Evolutionary conservation across 2,113 vertebrate genomes (phyloP), one percentile per base, ranked within the genome.

Genomic region (Sapayoa aenigma): DNA sequence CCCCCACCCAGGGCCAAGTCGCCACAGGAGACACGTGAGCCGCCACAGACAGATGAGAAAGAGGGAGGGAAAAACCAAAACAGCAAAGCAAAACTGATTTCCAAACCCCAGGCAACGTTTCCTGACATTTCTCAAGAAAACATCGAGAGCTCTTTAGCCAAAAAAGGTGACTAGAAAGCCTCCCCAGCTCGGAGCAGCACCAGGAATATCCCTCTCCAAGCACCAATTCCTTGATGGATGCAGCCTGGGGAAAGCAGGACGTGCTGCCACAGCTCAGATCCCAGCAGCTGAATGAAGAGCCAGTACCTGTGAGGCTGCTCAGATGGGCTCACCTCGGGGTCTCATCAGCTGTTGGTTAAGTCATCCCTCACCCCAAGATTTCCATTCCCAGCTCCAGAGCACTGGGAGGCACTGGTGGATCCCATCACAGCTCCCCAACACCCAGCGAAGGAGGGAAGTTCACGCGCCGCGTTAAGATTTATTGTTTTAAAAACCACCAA

Each of bases 181-280:
- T 82, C 21, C 14, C 33, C 28, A 44, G 56, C 27, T 66, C 42
- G 78, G 46, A 18, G 22, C 9, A 73, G 82, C 25, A 4, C 18
- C 20, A 16, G 46, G 63, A 74, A 47, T 14, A 42, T 2, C 7
- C 11, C 56, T 44, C 22, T 24, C 0, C 1, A 44, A 5, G 2
- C 16, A 55, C 5, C 33, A 14, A 25, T 7, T 63, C 67, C 76
- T 11, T 1, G 0, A 44, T 59, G 30, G 28, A 22, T 31, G 9
- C 33, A 60, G 31, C 44, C 27, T 23, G 24, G 27, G 28, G 25
- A 23, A 35, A 39, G 47, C 11, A 28, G 56, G 39, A 62, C 0
- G 3, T 5, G 14, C 53, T 60, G 49, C 68, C 46, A 2, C 2
- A 55, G 18, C 65, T 82, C 74, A 31, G 23, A 25, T n/a, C 49